Evolutionary conservation across 1,140 invertebrate species (phyloP).

Genomic region (Drosophila bipectinata): DNA sequence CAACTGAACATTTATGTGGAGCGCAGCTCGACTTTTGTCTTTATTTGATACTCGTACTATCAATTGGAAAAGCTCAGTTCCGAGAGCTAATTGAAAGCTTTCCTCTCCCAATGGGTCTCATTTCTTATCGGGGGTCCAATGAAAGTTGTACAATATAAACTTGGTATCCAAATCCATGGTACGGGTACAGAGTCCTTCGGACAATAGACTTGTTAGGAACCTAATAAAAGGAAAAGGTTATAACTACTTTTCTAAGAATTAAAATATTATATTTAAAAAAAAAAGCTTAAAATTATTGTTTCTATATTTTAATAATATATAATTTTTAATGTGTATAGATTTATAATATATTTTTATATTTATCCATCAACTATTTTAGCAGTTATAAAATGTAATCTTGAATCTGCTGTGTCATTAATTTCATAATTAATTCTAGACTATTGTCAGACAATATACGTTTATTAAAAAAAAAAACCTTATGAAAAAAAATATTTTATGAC

Average conservation of each 20-base stretch:
- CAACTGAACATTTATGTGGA: constrained; percentile 43
- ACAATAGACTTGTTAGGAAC: neutral
- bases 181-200: too few species aligned
- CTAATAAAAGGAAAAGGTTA: too few species aligned
- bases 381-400: too few species aligned
- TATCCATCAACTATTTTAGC: too few species aligned
- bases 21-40: constrained; percentile 43
- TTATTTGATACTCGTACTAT: constrained; percentile 17
- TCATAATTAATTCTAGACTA: constrained; percentile 14
- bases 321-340: too few species aligned
- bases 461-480: neutral
- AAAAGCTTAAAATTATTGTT: too few species aligned
- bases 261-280: too few species aligned
- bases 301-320: too few species aligned
- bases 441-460: constrained; percentile 16
- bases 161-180: constrained; percentile 3
- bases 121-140: constrained; percentile 21
- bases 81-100: constrained; percentile 40
- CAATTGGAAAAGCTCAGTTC: constrained; percentile 54
- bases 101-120: constrained; percentile 5
- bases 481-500: neutral
- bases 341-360: too few species aligned
- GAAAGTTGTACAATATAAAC: neutral
- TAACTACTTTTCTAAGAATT: too few species aligned
- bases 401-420: neutral